Evolutionary conservation across 2,113 vertebrate species (phyloP), one percentile per base, ranked within the genome.

Genomic region (Megalops atlanticus): DNA sequence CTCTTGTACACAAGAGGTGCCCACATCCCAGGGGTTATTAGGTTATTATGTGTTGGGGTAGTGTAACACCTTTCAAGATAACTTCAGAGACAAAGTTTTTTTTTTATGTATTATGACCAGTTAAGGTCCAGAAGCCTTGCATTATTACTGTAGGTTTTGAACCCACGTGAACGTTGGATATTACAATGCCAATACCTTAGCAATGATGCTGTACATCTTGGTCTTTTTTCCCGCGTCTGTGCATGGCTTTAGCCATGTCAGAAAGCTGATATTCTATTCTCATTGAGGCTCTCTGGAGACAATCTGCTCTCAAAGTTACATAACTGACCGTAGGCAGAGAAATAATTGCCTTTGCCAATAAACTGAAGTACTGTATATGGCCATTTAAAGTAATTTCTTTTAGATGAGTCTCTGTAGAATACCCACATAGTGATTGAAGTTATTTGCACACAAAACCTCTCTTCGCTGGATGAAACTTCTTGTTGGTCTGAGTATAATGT

Each of bases 231-330:
- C 24, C 31, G 58, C 58, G 11, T 64, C 58, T 10, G 31, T n/a
- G n/a, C 58, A 64, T 64, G 58, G 58, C 58, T 8, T 64, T 64
- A 15, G 52, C 15, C 24, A 18, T 24, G 27, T 35, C 68, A 70
- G 68, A 35, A 70, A 18, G 35, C 69, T 71, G 35, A 71, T 71
- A 71, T 71, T 38, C 35, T 71, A 36, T 71, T 38, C 31, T 71
- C 69, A 71, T 14, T 21, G 4, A n/a, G 14, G 69, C 31, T 71
- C 69, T 71, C 3, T 18, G 36, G 36, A 33, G 69, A 71, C 69
- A 71, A 38, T 38, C 35, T 71, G 69, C 69, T 71, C 69, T 27
- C 69, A 64, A 64, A 36, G 69, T 71, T 71, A 71, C 69, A 71
- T 71, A 71, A 71, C 69, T 0, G 14, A 38, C 69, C 36, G 35